These are phyloP conservation scores for Chaetorhynchus papuensis DNA, from an alignment of 2,113 vertebrate genomes.

Conservation along the genomic window DNA sequence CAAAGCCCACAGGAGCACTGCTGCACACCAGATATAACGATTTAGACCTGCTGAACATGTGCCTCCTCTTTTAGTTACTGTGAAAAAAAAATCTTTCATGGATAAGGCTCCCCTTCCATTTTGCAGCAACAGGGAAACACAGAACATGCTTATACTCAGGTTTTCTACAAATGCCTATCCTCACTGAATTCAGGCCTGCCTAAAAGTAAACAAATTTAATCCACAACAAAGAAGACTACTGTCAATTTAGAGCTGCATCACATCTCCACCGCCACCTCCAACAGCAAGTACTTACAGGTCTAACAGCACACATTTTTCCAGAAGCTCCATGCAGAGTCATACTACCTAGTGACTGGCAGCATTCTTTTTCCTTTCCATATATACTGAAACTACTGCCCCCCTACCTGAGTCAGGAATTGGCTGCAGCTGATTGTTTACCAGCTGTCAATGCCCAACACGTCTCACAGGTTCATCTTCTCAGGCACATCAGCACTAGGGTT, in stretches of 20 bases:
- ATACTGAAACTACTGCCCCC: background rate
- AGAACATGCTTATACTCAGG: background rate
- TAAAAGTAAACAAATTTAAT: background rate
- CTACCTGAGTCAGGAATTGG: background rate
- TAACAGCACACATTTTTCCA: background rate
- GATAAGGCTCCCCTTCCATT: background rate
- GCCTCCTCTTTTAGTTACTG: background rate
- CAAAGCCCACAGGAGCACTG: background rate
- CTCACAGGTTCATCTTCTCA: background rate
- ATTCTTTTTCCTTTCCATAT: fast-evolving
- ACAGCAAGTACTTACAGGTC: background rate
- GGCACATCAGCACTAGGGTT: background rate
- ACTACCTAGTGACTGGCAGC: fast-evolving
- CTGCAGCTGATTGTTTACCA: background rate
- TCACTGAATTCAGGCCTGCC: background rate
- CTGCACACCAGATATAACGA: background rate
- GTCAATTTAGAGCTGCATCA: background rate
- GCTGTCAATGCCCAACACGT: background rate
- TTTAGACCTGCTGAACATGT: background rate
- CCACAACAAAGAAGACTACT: background rate
- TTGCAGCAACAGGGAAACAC: background rate
- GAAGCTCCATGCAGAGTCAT: background rate
- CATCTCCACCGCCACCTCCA: background rate
- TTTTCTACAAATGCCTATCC: background rate
- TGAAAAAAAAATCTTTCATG: background rate